Evolutionary conservation across 2,797 vertebrate genomes (phyloP).

Genomic region (Ctenopoma multispine): DNA sequence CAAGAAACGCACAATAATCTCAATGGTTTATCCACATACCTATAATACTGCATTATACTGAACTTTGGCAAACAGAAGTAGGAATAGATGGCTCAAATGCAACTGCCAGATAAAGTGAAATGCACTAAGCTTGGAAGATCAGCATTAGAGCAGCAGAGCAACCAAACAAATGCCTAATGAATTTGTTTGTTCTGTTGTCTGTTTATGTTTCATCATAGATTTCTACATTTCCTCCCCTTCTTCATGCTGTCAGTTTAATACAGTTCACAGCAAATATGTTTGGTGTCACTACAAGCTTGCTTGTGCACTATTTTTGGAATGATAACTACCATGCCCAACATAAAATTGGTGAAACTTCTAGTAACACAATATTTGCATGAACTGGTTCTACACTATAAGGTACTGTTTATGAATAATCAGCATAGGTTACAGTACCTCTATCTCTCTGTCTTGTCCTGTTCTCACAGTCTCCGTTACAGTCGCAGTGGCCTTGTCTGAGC

Average conservation of each 20-base stretch:
- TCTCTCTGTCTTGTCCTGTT: conserved; percentile 62
- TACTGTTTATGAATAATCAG: conserved; percentile 24
- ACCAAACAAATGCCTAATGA: conserved; percentile 13
- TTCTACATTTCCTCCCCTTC: conserved; percentile 12
- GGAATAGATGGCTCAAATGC: conserved; percentile 33
- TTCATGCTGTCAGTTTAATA: conserved; percentile 20
- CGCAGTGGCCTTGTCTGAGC: conserved; percentile 70
- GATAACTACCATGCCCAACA: conserved; percentile 19
- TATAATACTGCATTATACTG: conserved; percentile 33
- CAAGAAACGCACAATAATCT: conserved; percentile 17
- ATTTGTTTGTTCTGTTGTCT: conserved; percentile 23
- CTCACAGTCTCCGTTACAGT: conserved; percentile 62
- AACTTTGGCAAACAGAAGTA: conserved; percentile 37
- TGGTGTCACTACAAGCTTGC: conserved; percentile 26
- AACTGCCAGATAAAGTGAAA: conserved; percentile 30
- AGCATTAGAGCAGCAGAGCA: conserved; percentile 13
- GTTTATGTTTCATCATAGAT: conserved; percentile 6
- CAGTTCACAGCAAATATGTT: conserved; percentile 35
- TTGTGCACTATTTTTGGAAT: conserved; percentile 32
- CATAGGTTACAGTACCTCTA: conserved; percentile 75
- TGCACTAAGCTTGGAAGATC: conserved; percentile 15
- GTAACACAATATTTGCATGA: conserved; percentile 13
- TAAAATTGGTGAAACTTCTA: conserved; percentile 59
- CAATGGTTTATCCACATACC: conserved; percentile 26
- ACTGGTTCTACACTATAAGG: conserved; percentile 8